Conservation (phyloP, 2,888 invertebrate genomes). For the Metallyticus violacea region DNA sequence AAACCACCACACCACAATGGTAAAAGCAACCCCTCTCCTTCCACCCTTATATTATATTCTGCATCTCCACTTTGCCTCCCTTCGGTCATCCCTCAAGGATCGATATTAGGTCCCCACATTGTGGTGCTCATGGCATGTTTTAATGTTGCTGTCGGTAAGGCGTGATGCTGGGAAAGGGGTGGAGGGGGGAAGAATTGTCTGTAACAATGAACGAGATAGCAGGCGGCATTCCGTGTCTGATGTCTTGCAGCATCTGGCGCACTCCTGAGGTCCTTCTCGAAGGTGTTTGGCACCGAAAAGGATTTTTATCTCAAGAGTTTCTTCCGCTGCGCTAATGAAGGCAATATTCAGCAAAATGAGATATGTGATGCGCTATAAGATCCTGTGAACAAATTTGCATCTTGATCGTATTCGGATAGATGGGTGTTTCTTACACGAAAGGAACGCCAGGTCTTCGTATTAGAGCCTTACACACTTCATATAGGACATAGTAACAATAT, state of each 20-base stretch:
- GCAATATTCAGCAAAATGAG: no score
- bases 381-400: no score
- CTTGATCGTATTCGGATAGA: no score
- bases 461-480: no score
- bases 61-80: neutral
- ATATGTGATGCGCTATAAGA: no score
- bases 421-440: no score
- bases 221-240: neutral
- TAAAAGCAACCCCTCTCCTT: neutral
- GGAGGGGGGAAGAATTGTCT: neutral
- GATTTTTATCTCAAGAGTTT: no score
- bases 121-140: neutral
- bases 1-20: conserved; percentile 3
- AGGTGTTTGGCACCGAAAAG: no score
- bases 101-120: neutral
- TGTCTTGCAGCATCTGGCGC: neutral
- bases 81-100: conserved; percentile 14
- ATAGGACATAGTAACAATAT: no score
- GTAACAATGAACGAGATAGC: neutral
- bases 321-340: no score
- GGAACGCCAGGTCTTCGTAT: no score
- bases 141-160: neutral
- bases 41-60: conserved; percentile 2
- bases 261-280: neutral
- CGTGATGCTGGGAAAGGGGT: neutral